Conservation (phyloP, 2,797 vertebrate species). For the Chloroceryle amazona region DNA sequence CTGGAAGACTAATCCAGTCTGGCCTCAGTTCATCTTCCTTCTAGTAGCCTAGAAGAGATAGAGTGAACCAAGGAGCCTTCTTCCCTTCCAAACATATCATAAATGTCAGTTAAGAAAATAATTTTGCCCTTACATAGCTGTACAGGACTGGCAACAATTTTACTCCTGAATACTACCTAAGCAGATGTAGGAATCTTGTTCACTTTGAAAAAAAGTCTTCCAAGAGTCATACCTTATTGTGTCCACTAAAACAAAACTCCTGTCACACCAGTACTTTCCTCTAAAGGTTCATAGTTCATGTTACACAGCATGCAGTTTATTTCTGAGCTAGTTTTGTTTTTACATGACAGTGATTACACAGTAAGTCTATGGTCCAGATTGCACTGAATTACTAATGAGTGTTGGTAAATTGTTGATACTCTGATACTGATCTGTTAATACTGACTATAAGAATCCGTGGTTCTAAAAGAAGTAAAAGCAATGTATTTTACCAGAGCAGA, state of each 20-base stretch:
- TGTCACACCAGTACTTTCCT: not conserved
- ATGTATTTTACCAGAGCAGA: not conserved
- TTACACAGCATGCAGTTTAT: not conserved
- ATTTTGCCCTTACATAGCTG: not conserved
- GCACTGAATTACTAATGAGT: not conserved
- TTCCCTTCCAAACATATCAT: not conserved
- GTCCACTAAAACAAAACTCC: not conserved
- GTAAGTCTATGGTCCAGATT: not conserved
- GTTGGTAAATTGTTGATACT: not conserved
- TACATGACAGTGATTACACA: not conserved
- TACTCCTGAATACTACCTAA: not conserved
- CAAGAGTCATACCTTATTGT: not conserved
- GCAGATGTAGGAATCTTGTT: not conserved
- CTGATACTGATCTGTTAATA: not conserved
- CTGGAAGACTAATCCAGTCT: not conserved
- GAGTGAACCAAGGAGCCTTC: not conserved
- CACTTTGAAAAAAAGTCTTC: not conserved
- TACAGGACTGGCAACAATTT: not conserved
- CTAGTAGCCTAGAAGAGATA: not conserved
- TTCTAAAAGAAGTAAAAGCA: not conserved
- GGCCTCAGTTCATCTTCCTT: not conserved
- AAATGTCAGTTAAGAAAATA: not conserved
- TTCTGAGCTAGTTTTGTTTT: not conserved
- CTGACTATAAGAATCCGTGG: not conserved
- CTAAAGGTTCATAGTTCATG: not conserved